phyloP scores from a whole-genome alignment of 1,140 invertebrate species.

The Piezodorus guildinii region DNA sequence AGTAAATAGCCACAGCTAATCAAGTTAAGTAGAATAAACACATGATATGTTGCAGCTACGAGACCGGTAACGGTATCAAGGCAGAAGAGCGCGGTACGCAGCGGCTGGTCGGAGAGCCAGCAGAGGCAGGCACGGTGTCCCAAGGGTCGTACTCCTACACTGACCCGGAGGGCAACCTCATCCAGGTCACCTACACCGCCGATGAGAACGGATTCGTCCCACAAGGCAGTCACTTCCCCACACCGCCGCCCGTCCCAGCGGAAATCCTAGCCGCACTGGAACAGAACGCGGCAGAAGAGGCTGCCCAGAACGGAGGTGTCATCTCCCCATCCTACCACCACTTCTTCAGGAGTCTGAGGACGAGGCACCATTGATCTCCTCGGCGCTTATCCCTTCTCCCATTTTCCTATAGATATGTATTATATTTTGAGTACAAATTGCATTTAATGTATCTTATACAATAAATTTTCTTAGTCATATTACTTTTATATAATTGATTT shows the following conservation, averaged over 20 bases:
- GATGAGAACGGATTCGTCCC: conserved; percentile 25
- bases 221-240: conserved; percentile 22
- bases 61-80: conserved; percentile 23
- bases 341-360: neutral
- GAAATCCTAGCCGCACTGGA: conserved; percentile 24
- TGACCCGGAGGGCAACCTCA: neutral
- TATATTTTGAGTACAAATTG: no score
- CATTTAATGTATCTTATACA: no score
- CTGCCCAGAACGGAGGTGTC: conserved; percentile 21
- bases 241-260: conserved; percentile 27
- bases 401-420: no score
- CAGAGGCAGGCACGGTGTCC: neutral
- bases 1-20: no score
- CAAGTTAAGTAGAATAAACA: no score
- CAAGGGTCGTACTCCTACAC: conserved; percentile 10
- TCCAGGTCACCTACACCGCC: conserved; percentile 20
- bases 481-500: no score
- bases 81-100: conserved; percentile 19
- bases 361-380: no score
- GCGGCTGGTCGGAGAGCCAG: conserved; percentile 18
- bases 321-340: neutral
- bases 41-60: conserved; percentile 21
- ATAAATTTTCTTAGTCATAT: no score
- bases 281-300: conserved; percentile 25
- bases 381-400: no score